Percentiles rank a stretch among this genome's conserved stretches.
These are phyloP conservation scores for Tuberolachnus salignus DNA, from an alignment of 2,888 invertebrate species.

Conservation along the genomic window DNA sequence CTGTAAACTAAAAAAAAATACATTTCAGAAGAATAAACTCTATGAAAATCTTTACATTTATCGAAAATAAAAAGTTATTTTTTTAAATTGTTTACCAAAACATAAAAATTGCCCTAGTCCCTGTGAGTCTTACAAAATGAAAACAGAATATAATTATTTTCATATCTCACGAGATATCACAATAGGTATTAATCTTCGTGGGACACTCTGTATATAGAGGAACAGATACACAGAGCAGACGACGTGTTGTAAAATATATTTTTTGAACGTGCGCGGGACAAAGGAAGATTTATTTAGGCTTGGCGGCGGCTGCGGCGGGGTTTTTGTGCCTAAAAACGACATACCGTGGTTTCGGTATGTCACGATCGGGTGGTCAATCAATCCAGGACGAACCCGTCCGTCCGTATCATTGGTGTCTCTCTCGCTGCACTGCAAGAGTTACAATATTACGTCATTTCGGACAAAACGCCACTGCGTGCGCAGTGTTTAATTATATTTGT, in stretches of 20 bases:
- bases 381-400: slow-evolving; percentile 37
- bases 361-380: slow-evolving; percentile 45
- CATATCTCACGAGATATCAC: no score
- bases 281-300: not conserved
- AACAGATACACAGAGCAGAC: not conserved
- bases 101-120: no score
- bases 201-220: no score
- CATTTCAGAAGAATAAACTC: no score
- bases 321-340: not conserved
- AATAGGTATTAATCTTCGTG: no score
- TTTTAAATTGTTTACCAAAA: no score
- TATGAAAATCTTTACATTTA: no score
- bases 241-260: not conserved
- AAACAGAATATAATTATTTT: no score
- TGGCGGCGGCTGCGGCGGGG: not conserved
- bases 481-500: slow-evolving; percentile 25
- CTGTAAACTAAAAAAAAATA: no score
- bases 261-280: not conserved
- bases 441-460: slow-evolving; percentile 20
- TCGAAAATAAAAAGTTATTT: no score
- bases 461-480: not conserved
- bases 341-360: slow-evolving; percentile 23
- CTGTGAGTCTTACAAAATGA: no score
- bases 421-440: not conserved
- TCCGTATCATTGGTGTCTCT: slow-evolving; percentile 38